Conservation (phyloP, 2,888 invertebrate genomes). For the Rhagophthalmus giganteus region DNA sequence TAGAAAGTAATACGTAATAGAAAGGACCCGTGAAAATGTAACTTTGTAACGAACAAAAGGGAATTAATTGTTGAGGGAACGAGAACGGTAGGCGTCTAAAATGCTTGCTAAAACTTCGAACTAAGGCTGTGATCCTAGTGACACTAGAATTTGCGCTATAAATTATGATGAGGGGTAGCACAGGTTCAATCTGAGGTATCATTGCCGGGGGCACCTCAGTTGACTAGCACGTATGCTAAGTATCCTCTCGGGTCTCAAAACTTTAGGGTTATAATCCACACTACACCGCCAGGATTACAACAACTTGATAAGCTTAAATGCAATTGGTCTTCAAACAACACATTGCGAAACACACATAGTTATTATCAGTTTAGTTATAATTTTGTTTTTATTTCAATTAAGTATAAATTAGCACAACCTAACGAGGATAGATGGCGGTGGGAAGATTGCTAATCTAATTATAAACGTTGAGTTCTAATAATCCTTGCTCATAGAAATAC, state of each 20-base stretch:
- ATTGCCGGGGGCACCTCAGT: slow-evolving; percentile 35
- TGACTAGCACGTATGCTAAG: slow-evolving; percentile 42
- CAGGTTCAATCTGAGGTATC: slow-evolving; percentile 33
- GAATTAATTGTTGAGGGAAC: not conserved
- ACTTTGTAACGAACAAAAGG: slow-evolving; percentile 1
- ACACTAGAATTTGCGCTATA: slow-evolving; percentile 25
- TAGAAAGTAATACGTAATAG: no score
- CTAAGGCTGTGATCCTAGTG: slow-evolving; percentile 5
- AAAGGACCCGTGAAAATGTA: no score
- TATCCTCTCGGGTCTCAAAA: slow-evolving; percentile 39
- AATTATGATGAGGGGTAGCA: slow-evolving; percentile 26
- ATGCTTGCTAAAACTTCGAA: not conserved
- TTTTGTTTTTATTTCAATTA: no score
- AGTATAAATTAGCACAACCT: no score
- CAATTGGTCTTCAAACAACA: slow-evolving; percentile 9
- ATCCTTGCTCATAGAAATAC: not conserved
- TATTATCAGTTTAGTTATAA: no score
- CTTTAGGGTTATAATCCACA: slow-evolving; percentile 41
- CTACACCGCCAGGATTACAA: slow-evolving; percentile 37
- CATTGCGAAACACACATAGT: no score
- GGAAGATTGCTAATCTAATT: not conserved
- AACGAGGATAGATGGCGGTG: not conserved
- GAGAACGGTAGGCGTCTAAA: not conserved
- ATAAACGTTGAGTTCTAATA: not conserved
- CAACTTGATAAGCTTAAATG: slow-evolving; percentile 39